These are phyloP conservation scores for Epizoanthus scotinus DNA, from an alignment of 92 coral and sea anemone genomes.

Conservation along the genomic window DNA sequence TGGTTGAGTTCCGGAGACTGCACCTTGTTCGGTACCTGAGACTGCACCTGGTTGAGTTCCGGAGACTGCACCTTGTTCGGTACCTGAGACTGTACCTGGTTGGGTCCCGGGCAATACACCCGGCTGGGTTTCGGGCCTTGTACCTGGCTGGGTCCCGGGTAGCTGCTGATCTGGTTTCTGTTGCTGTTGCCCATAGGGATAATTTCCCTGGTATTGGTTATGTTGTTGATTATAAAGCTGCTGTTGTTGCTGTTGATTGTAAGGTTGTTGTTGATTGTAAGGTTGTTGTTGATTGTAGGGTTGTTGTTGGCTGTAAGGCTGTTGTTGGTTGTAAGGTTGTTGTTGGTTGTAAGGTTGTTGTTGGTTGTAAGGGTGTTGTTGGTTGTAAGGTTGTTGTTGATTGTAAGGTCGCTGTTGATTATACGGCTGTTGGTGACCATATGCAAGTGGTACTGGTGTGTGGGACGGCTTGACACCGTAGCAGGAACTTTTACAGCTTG, in stretches of 20 bases:
- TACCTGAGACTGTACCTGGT: too few relatives aligned
- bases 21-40: too few relatives aligned
- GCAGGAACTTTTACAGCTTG: constrained; percentile 3
- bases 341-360: not conserved
- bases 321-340: not conserved
- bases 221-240: not conserved
- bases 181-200: not conserved
- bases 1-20: not conserved
- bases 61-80: too few relatives aligned
- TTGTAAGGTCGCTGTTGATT: not conserved
- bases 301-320: not conserved
- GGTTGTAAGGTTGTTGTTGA: not conserved
- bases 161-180: not conserved
- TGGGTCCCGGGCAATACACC: not conserved
- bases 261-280: not conserved
- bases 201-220: too few relatives aligned
- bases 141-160: too few relatives aligned
- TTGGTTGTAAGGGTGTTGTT: not conserved
- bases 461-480: not conserved
- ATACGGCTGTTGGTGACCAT: not conserved
- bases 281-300: not conserved
- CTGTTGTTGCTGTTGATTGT: not conserved
- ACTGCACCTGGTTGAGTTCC: not conserved
- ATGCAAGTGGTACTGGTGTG: not conserved
- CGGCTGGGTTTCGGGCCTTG: too few relatives aligned